phyloP scores from a whole-genome alignment of 2,113 vertebrate species.

The Myanophis thanlyinensis region DNA sequence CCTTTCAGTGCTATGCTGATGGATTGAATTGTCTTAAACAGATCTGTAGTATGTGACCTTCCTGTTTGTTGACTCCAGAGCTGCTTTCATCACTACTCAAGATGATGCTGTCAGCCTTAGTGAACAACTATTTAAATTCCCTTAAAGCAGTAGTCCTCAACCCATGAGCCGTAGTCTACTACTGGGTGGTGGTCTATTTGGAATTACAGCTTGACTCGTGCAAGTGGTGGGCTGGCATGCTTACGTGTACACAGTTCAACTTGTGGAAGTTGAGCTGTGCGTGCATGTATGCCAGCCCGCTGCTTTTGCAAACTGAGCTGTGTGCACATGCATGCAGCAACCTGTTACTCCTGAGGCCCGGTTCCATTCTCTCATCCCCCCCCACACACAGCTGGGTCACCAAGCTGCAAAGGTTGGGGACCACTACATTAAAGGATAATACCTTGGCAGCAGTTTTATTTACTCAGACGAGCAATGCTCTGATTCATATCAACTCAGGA shows the following conservation, averaged over 20 bases:
- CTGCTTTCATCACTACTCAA: background rate
- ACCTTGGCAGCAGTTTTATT: background rate
- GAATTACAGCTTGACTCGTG: background rate
- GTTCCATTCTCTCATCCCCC: background rate
- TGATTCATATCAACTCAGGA: background rate
- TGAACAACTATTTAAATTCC: background rate
- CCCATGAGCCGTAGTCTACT: too few species aligned
- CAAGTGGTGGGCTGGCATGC: background rate
- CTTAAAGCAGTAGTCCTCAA: background rate
- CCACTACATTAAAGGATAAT: background rate
- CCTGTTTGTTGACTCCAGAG: background rate
- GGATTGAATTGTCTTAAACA: background rate
- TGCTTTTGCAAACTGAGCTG: background rate
- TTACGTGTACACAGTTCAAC: background rate
- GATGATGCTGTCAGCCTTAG: background rate
- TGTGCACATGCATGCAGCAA: background rate
- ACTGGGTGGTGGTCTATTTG: background rate
- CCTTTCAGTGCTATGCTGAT: too few species aligned
- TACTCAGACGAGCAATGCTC: background rate
- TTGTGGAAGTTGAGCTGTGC: background rate
- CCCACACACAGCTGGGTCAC: background rate
- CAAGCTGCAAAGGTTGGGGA: background rate
- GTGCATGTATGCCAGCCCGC: too few species aligned
- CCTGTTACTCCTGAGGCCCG: background rate
- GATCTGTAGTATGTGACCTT: background rate